Percentiles rank a stretch among this genome's conserved stretches.
Evolutionary conservation across 2,888 invertebrate genomes (phyloP).

Genomic region (Trichogramma evanescens): DNA sequence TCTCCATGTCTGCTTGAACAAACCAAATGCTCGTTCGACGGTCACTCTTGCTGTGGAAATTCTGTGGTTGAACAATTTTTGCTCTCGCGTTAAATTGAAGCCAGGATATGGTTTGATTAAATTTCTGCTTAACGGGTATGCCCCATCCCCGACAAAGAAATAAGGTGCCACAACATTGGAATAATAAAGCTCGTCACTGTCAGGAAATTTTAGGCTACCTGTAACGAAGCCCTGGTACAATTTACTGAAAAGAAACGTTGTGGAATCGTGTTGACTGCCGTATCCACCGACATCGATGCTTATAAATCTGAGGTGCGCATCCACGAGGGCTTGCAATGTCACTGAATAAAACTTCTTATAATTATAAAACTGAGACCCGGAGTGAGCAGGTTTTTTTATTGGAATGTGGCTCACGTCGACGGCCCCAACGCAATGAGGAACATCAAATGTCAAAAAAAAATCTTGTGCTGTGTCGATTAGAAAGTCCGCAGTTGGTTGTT

Average conservation of each 20-base stretch:
- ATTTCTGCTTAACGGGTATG: conserved; percentile 4
- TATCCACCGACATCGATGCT: conserved; percentile 11
- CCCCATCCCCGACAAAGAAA: conserved; percentile 9
- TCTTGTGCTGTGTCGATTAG: conserved; percentile 11
- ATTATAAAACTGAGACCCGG: background rate
- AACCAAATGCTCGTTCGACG: no score
- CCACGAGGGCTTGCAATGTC: conserved; percentile 2
- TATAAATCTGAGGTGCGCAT: background rate
- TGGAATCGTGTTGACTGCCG: conserved; percentile 8
- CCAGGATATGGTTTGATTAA: conserved; percentile 11
- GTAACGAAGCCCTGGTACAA: background rate
- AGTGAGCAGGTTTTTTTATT: background rate
- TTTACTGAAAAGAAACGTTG: conserved; percentile 8
- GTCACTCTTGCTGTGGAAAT: no score
- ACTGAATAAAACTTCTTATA: conserved; percentile 7
- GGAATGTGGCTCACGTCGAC: conserved; percentile 1
- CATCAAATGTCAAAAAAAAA: background rate
- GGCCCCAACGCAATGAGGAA: conserved; percentile 9
- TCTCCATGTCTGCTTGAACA: no score
- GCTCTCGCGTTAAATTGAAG: conserved; percentile 2
- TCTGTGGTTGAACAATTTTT: background rate
- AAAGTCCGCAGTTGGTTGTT: conserved; percentile 7
- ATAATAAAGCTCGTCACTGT: conserved; percentile 6
- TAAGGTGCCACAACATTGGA: conserved; percentile 7
- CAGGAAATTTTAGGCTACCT: background rate